These are phyloP conservation scores for Perithous albicinctus DNA, from an alignment of 2,888 invertebrate species.

Conservation along the genomic window DNA sequence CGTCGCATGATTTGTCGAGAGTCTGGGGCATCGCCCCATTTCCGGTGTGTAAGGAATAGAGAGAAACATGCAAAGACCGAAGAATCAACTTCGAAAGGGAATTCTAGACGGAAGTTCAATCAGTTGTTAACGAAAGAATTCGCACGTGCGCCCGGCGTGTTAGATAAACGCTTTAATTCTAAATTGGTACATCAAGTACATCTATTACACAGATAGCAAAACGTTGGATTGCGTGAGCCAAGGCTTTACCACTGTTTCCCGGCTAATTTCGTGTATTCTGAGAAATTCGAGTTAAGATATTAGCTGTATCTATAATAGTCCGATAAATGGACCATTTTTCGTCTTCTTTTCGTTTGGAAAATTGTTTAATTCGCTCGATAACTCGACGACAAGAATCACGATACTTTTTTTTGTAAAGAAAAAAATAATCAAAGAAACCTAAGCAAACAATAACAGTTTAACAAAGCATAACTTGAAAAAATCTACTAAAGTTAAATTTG, in stretches of 20 bases:
- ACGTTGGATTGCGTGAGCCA: constrained; percentile 31
- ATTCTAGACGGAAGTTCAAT: constrained; percentile 57
- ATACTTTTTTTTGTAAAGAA: no score
- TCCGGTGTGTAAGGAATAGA: constrained; percentile 51
- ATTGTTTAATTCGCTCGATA: no score
- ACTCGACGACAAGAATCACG: no score
- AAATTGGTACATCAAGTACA: constrained; percentile 38
- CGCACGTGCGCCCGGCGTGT: constrained; percentile 46
- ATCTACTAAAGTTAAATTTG: no score
- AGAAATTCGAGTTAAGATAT: not conserved
- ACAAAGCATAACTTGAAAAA: no score
- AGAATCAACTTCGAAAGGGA: constrained; percentile 48
- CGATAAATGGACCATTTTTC: not conserved
- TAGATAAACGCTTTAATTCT: constrained; percentile 19
- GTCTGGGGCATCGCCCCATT: constrained; percentile 44
- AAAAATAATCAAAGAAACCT: no score
- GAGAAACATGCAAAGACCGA: not conserved
- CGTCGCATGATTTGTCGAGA: constrained; percentile 47
- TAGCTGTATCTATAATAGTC: not conserved
- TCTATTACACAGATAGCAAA: constrained; percentile 2
- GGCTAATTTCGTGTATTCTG: constrained; percentile 17
- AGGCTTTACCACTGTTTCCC: constrained; percentile 18
- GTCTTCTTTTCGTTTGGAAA: no score
- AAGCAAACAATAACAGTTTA: no score
- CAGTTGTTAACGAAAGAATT: constrained; percentile 49